phyloP scores from a whole-genome alignment of 2,113 vertebrate species.

The Eretmochelys imbricata region DNA sequence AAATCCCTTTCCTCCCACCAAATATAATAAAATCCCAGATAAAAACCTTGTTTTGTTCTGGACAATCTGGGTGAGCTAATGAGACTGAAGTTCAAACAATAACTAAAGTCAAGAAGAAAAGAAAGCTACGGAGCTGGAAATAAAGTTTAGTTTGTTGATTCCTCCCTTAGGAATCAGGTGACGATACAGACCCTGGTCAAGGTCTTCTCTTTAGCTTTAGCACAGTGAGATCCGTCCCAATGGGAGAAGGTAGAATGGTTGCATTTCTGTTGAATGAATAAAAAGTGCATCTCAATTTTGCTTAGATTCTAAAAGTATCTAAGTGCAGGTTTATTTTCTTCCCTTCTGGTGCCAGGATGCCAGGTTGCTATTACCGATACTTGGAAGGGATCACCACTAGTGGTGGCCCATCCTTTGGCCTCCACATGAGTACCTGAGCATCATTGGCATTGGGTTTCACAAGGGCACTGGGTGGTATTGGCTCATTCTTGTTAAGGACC shows the following conservation, averaged over 20 bases:
- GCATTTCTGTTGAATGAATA: conserved; percentile 80
- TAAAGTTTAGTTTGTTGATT: conserved; percentile 14
- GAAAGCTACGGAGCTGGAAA: conserved; percentile 13
- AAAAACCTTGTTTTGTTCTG: conserved; percentile 48
- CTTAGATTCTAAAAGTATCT: conserved; percentile 41
- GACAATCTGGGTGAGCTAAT: conserved; percentile 49
- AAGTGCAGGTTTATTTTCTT: conserved; percentile 6
- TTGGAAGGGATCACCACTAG: conserved; percentile 96
- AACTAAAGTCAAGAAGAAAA: conserved; percentile 49
- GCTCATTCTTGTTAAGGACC: conserved; percentile 91
- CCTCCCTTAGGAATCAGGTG: conserved; percentile 62
- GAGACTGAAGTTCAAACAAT: conserved; percentile 48
- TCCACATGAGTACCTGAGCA: conserved; percentile 99
- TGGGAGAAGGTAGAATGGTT: conserved; percentile 91
- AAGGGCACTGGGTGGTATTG: conserved; percentile 92
- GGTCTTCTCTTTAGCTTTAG: conserved; percentile 74
- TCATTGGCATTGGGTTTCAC: conserved; percentile 99
- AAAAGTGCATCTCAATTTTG: conserved; percentile 62
- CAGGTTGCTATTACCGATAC: conserved; percentile 76
- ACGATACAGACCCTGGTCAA: conserved; percentile 34
- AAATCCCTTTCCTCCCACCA: neutral
- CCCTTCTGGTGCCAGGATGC: conserved; percentile 39
- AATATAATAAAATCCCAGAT: conserved; percentile 37
- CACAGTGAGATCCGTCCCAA: conserved; percentile 92
- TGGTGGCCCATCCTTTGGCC: conserved; percentile 88